Evolutionary conservation across 2,888 invertebrate species (phyloP), one percentile per base, ranked within the genome.

Genomic region (Orthosia gothica): DNA sequence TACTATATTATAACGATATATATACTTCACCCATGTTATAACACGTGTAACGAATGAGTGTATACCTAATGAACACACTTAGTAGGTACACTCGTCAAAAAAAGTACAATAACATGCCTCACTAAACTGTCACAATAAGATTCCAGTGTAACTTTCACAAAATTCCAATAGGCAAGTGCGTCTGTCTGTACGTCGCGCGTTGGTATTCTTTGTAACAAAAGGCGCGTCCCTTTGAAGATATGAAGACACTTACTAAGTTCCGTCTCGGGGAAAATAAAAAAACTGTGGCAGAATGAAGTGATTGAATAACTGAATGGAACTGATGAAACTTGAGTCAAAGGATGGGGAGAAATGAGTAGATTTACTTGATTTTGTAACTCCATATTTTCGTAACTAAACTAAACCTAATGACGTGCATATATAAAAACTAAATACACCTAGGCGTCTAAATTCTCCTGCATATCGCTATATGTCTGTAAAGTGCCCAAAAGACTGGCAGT

Each of bases 231-330:
- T 86, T 83, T 84, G 82, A 87, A 79, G 84, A 87, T 82, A 82
- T 86, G 81, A 86, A 83, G 79, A 84, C 77, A 79, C 65, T 85
- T 80, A 86, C 62, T 62, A 74, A 83, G 86, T 83, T 73, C 70
- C 66, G 54, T 55, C 80, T 69, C 50, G 52, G 45, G 70, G 1
- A 76, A 74, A 81, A 87, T 78, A 84, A 86, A 73, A n/a, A 75
- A 80, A 85, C 81, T 76, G 73, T 69, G 74, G 50, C 40, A 62
- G 69, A 83, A 75, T 79, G 75, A 79, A 83, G 72, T 81, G 81
- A 85, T 80, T 85, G 76, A 86, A 85, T 73, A 81, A 81, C 68
- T 80, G 75, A 84, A 82, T 70, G 76, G 64, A 68, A 78, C 40
- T 76, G 74, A 79, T 74, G 57, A 66, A 78, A 78, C 67, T 79